These are phyloP conservation scores for Thunnus maccoyii DNA, from an alignment of 2,113 vertebrate genomes.

Conservation along the genomic window DNA sequence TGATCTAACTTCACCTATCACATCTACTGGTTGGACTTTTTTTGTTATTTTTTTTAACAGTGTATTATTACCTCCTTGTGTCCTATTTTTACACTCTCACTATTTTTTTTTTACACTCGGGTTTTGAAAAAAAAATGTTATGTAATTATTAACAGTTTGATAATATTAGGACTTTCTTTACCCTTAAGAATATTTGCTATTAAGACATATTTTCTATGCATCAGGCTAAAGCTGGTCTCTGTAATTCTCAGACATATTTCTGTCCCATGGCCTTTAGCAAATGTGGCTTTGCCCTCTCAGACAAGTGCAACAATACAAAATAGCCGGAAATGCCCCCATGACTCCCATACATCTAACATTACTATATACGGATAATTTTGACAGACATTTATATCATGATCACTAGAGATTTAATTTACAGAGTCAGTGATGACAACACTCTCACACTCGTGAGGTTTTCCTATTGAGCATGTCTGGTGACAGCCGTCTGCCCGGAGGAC, in stretches of 20 bases:
- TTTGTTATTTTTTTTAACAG: no score
- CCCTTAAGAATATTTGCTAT: not conserved
- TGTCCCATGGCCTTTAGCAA: constrained; percentile 22
- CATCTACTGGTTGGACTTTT: not conserved
- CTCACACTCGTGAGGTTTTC: not conserved
- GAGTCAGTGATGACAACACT: not conserved
- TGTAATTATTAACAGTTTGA: no score
- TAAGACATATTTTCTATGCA: not conserved
- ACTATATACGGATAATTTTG: not conserved
- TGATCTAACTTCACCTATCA: not conserved
- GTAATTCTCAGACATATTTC: not conserved
- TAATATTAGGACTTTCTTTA: not conserved
- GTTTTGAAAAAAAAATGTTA: no score
- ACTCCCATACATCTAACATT: not conserved
- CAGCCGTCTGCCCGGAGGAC: constrained; percentile 16
- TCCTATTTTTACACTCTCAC: no score
- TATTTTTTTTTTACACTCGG: no score
- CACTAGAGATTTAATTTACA: constrained; percentile 15
- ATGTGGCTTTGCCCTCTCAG: not conserved
- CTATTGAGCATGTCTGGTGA: constrained; percentile 10
- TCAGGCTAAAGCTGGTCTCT: not conserved
- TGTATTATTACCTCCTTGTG: no score
- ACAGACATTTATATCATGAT: constrained; percentile 34
- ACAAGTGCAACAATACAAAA: constrained; percentile 8
- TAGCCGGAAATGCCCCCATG: not conserved